Evolutionary conservation across 2,113 vertebrate genomes (phyloP).

Genomic region (Rhipidura dahli): DNA sequence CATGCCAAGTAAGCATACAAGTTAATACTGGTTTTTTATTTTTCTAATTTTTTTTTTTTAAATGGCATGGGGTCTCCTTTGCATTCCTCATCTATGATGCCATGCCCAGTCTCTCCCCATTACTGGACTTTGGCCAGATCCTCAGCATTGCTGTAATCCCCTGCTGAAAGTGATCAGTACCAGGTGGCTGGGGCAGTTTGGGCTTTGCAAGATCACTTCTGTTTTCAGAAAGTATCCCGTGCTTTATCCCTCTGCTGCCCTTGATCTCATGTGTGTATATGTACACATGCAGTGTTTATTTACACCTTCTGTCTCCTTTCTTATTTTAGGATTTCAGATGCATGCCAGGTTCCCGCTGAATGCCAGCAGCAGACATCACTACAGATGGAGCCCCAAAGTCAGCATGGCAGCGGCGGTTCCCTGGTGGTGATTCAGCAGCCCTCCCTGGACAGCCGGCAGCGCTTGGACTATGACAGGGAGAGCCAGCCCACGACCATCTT

Average conservation of each 20-base stretch:
- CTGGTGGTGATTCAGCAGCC: slow-evolving; percentile 90
- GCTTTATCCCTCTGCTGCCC: slow-evolving; percentile 18
- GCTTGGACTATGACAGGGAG: slow-evolving; percentile 87
- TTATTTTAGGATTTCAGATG: slow-evolving; percentile 91
- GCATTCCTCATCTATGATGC: slow-evolving; percentile 51
- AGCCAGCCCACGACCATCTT: slow-evolving; percentile 81
- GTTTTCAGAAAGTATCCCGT: neutral
- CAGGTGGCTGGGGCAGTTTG: slow-evolving; percentile 56
- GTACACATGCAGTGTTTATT: neutral
- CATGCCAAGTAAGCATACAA: neutral
- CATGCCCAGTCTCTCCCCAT: neutral
- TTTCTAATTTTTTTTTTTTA: neutral
- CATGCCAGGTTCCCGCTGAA: slow-evolving; percentile 89
- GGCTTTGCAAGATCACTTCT: slow-evolving; percentile 22
- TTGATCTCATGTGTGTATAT: neutral
- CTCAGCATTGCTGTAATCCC: slow-evolving; percentile 32
- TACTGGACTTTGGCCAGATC: slow-evolving; percentile 52
- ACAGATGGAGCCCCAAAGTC: slow-evolving; percentile 96
- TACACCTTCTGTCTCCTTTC: neutral
- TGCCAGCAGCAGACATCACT: slow-evolving; percentile 87
- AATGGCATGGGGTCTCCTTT: slow-evolving; percentile 55
- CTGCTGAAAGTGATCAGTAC: slow-evolving; percentile 69
- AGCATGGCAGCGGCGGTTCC: slow-evolving; percentile 86
- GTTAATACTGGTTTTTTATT: neutral
- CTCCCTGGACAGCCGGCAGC: slow-evolving; percentile 82